Conservation (phyloP, 2,797 vertebrate genomes). For the Lithobates pipiens region DNA sequence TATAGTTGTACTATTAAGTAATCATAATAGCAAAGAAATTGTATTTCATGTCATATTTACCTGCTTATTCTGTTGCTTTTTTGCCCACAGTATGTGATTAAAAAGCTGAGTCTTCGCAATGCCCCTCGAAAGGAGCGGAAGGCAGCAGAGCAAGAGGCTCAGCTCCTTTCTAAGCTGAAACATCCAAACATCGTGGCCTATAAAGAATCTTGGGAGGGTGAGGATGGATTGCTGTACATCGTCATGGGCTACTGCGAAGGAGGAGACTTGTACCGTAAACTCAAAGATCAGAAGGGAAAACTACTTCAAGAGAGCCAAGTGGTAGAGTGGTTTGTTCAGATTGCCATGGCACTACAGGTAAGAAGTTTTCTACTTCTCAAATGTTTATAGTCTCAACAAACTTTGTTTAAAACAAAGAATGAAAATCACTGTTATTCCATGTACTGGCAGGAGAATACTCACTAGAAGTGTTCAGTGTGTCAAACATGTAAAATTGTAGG, state of each 20-base stretch:
- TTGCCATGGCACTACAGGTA: constrained; percentile 98
- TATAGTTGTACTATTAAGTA: too few relatives aligned
- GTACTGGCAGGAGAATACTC: too few relatives aligned
- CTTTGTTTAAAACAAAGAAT: too few relatives aligned
- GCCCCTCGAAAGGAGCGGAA: constrained; percentile 86
- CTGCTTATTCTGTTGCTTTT: constrained; percentile 19
- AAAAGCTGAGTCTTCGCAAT: constrained; percentile 90
- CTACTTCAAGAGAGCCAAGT: constrained; percentile 91
- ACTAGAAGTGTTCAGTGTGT: too few relatives aligned
- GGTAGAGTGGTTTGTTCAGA: constrained; percentile 98
- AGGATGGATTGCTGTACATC: constrained; percentile 90
- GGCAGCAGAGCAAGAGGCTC: constrained; percentile 94
- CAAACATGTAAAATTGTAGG: too few relatives aligned
- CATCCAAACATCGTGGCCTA: constrained; percentile 98
- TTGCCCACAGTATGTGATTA: constrained; percentile 89
- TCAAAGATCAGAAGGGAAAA: constrained; percentile 91
- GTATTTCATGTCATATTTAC: too few relatives aligned
- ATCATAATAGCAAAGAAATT: too few relatives aligned
- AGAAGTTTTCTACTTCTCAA: neutral
- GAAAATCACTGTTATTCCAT: too few relatives aligned
- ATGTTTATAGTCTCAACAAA: too few relatives aligned
- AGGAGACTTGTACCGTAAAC: constrained; percentile 94
- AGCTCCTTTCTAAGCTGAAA: constrained; percentile 88
- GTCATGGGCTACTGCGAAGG: constrained; percentile 98
- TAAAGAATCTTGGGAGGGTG: constrained; percentile 95